Evolutionary conservation across 2,113 vertebrate genomes (phyloP), one percentile per base, ranked within the genome.

Genomic region (Monopterus albus): DNA sequence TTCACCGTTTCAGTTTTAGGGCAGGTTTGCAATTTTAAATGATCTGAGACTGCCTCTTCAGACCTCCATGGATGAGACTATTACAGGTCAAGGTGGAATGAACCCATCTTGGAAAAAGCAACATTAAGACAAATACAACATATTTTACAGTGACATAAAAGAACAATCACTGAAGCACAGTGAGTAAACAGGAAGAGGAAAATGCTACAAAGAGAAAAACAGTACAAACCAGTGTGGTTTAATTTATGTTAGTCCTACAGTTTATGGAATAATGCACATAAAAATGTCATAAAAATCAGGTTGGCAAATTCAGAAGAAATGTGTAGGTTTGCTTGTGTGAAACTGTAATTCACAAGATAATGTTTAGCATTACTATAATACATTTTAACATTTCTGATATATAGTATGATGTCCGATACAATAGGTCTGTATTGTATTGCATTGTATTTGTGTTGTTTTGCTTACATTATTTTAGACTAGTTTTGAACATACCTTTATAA

Each of bases 231-330:
- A 31, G 26, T 25, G 14, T 1, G 7, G 21, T n/a, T n/a, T n/a
- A 26, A 12, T 61, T 49, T 18, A 56, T 36, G 35, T 14, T 3
- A 31, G 20, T 31, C 1, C 6, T 4, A 40, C 46, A 57, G 42
- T 6, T 40, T 21, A 20, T 51, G 50, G n/a, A 62, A 67, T 46
- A 84, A 76, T 72, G 78, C 67, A 84, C 67, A 83, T 78, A 55
- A 72, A 52, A n/a, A n/a, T n/a, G n/a, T n/a, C n/a, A n/a, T n/a
- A n/a, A n/a, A n/a, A n/a, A n/a, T n/a, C n/a, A n/a, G n/a, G n/a
- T n/a, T n/a, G n/a, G n/a, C n/a, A n/a, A n/a, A n/a, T n/a, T n/a
- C n/a, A n/a, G n/a, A n/a, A n/a, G n/a, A n/a, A n/a, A n/a, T n/a
- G n/a, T n/a, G n/a, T n/a, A n/a, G n/a, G n/a, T n/a, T n/a, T n/a